phyloP scores from a whole-genome alignment of 2,797 vertebrate species.

The Spea hammondii region DNA sequence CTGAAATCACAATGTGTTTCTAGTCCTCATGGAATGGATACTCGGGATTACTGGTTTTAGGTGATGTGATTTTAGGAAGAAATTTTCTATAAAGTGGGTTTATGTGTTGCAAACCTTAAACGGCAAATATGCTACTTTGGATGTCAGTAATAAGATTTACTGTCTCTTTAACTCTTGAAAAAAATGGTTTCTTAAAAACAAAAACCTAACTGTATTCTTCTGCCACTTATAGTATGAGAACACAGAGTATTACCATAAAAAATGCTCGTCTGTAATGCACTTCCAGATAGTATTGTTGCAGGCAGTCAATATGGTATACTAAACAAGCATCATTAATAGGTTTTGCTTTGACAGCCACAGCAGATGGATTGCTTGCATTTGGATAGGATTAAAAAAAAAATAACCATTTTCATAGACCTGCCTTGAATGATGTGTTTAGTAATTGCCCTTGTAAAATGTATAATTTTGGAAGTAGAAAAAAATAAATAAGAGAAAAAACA shows the following conservation, averaged over 20 bases:
- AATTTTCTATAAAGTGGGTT: no score
- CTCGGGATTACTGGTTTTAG: no score
- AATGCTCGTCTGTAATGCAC: constrained; percentile 72
- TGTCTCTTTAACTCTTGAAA: not conserved
- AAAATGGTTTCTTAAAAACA: not conserved
- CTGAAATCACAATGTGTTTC: no score
- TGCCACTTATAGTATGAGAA: constrained; percentile 28
- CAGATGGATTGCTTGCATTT: constrained; percentile 67
- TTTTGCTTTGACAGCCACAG: constrained; percentile 61
- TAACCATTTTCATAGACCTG: constrained; percentile 63
- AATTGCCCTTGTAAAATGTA: constrained; percentile 66
- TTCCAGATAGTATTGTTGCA: constrained; percentile 56
- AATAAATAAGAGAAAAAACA: constrained; percentile 29
- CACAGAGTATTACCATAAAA: constrained; percentile 6
- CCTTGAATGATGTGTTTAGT: constrained; percentile 67
- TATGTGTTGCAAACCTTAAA: no score
- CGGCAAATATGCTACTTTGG: no score
- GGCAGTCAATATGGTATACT: constrained; percentile 54
- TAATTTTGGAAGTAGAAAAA: constrained; percentile 49
- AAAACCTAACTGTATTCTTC: not conserved
- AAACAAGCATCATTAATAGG: constrained; percentile 59
- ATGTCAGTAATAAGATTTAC: no score
- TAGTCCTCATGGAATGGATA: no score
- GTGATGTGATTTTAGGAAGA: no score
- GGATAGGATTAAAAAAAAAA: constrained; percentile 59